Base-by-base conservation (phyloP, 1,140 invertebrate genomes). In the Trigoniulus corallinus region DNA sequence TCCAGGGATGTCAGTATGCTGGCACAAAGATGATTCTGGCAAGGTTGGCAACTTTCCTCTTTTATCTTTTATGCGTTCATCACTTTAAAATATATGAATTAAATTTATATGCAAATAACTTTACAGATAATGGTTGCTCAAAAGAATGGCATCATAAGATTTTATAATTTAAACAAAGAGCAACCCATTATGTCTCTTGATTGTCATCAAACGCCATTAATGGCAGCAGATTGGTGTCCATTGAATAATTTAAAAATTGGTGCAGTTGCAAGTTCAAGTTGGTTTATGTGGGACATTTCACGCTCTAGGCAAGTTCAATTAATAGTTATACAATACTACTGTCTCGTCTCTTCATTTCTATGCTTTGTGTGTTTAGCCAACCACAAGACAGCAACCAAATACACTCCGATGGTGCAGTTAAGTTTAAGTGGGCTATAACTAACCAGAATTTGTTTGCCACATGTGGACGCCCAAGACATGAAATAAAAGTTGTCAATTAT, bases 151-250 rank as follows among this genome's bases (percentile, higher is more conserved):
- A 61, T 78, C 0, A 76, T 86, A 51, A 73, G 76, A 45, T 72
- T 85, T 61, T 84, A 82, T 56, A 83, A 82, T 64, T 69, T 81
- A 12, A 68, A 71, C 56, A 75, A 72, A 50, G 75, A 79, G 54
- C 74, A 77, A 56, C 76, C 80, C 12, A 75, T 84, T 41, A 70
- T 83, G 60, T 83, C 81, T 0, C 64, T 84, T 4, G 78, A 81
- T 58, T 72, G 78, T 44, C 71, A 73, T 12, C 71, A 73, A 51
- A 65, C 72, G 40, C 75, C 81, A 2, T 60, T 82, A 2, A 71
- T 73, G 58, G 69, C 73, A n/a, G 76, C 77, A 12, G 79, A 84
- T 65, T 86, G 82, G 82, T 71, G 74, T 20, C 65, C 71, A 4
- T 60, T 61, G 18, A 79, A 82, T 64, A 68, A 73, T 42, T 63